phyloP scores from a whole-genome alignment of 2,888 invertebrate species.

The Cerceris ruficornis region DNA sequence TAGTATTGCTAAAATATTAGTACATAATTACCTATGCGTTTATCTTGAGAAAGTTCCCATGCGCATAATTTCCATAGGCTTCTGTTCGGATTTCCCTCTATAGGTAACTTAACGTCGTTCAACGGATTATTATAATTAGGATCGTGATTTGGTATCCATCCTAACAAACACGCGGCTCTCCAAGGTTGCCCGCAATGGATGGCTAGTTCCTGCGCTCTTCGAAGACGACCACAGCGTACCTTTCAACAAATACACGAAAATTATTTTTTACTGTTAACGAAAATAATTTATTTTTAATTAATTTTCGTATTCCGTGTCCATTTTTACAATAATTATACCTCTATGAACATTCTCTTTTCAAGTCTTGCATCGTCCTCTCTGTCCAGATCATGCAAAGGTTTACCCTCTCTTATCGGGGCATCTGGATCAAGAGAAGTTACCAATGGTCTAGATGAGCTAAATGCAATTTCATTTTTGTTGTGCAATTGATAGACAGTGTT shows the following conservation, averaged over 20 bases:
- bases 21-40: slow-evolving; percentile 71
- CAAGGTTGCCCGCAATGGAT: slow-evolving; percentile 94
- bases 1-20: not conserved
- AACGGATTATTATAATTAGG: slow-evolving; percentile 85
- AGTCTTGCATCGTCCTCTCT: slow-evolving; percentile 88
- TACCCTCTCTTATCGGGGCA: slow-evolving; percentile 91
- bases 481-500: slow-evolving; percentile 93
- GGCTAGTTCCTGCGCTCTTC: slow-evolving; percentile 92
- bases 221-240: slow-evolving; percentile 93
- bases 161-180: slow-evolving; percentile 94
- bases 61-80: slow-evolving; percentile 91
- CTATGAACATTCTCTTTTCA: slow-evolving; percentile 79
- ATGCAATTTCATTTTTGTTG: slow-evolving; percentile 83
- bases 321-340: slow-evolving; percentile 64
- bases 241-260: slow-evolving; percentile 82
- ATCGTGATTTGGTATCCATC: slow-evolving; percentile 95
- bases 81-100: slow-evolving; percentile 92
- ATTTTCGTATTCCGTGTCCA: not conserved
- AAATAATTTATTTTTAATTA: not conserved
- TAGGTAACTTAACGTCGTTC: slow-evolving; percentile 82
- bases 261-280: not conserved
- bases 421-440: slow-evolving; percentile 93
- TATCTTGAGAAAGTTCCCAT: slow-evolving; percentile 83
- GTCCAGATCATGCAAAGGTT: slow-evolving; percentile 92
- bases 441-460: slow-evolving; percentile 84